Evolutionary conservation across 2,113 vertebrate genomes (phyloP).

Genomic region (Todiramphus saurophagus): DNA sequence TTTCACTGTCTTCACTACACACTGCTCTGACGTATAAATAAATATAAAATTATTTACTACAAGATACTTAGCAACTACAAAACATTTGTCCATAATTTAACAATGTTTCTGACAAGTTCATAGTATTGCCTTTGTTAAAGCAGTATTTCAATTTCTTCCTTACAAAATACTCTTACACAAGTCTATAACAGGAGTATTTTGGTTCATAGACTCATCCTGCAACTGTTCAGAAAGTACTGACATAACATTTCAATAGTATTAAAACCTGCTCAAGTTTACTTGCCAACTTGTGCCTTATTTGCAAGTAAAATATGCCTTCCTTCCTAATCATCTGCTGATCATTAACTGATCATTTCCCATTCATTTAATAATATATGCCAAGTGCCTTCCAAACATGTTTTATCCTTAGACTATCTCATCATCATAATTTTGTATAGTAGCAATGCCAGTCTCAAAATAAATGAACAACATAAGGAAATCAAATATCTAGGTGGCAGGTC

Average conservation of each 20-base stretch:
- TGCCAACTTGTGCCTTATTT: slow-evolving; percentile 68
- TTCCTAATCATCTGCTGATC: slow-evolving; percentile 67
- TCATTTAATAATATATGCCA: slow-evolving; percentile 71
- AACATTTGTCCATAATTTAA: slow-evolving; percentile 19
- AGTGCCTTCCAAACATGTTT: slow-evolving; percentile 55
- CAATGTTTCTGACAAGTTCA: background rate
- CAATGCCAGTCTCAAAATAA: background rate
- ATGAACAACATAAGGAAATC: background rate
- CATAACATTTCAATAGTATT: slow-evolving; percentile 57
- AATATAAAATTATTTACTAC: slow-evolving; percentile 38
- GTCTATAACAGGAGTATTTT: background rate
- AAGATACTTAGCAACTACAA: background rate
- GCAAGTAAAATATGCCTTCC: slow-evolving; percentile 73
- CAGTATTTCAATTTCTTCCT: background rate
- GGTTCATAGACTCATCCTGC: background rate
- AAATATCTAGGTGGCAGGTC: background rate
- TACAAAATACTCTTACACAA: background rate
- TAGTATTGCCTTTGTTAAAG: background rate
- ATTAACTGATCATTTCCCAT: slow-evolving; percentile 71
- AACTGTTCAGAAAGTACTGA: slow-evolving; percentile 47
- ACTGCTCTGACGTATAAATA: background rate
- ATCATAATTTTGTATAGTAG: background rate
- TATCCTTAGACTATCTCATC: slow-evolving; percentile 38
- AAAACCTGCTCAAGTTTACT: slow-evolving; percentile 65
- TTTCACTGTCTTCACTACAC: background rate